Conservation (phyloP, 2,797 vertebrate species). For the Leucoraja ocellata region DNA sequence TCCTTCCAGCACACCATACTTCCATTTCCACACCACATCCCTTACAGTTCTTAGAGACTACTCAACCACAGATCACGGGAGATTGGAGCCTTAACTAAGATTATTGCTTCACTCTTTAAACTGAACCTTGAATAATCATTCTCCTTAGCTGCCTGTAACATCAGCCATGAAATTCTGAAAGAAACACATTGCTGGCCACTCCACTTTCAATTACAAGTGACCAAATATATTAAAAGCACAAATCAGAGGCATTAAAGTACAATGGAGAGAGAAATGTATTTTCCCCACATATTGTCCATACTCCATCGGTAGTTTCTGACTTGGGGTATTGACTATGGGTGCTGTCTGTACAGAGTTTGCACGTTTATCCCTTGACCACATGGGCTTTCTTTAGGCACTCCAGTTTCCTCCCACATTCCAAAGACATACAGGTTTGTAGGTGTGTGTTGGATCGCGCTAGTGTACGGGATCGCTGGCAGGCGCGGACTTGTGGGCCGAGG, state of each 20-base stretch:
- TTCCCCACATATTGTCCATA: not conserved
- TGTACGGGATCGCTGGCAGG: too few species aligned
- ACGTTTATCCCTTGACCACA: too few species aligned
- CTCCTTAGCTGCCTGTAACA: not conserved
- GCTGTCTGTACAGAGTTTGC: too few species aligned
- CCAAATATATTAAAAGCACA: not conserved
- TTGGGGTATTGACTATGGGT: too few species aligned
- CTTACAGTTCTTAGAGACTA: not conserved
- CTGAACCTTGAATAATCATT: not conserved
- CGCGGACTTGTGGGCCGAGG: too few species aligned
- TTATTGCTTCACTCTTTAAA: not conserved
- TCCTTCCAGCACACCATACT: too few species aligned
- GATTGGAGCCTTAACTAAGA: not conserved
- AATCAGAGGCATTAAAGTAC: not conserved
- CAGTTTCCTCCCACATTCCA: too few species aligned
- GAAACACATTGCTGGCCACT: not conserved
- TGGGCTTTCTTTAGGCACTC: too few species aligned
- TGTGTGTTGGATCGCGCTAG: too few species aligned
- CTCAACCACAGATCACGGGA: not conserved
- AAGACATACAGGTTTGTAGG: too few species aligned
- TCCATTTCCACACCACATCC: not conserved
- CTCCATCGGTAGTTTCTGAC: too few species aligned
- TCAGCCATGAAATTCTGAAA: not conserved
- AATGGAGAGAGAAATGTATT: not conserved
- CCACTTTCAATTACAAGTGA: not conserved